Base-by-base conservation (phyloP, 2,888 invertebrate genomes). In the Tridacna gigas region DNA sequence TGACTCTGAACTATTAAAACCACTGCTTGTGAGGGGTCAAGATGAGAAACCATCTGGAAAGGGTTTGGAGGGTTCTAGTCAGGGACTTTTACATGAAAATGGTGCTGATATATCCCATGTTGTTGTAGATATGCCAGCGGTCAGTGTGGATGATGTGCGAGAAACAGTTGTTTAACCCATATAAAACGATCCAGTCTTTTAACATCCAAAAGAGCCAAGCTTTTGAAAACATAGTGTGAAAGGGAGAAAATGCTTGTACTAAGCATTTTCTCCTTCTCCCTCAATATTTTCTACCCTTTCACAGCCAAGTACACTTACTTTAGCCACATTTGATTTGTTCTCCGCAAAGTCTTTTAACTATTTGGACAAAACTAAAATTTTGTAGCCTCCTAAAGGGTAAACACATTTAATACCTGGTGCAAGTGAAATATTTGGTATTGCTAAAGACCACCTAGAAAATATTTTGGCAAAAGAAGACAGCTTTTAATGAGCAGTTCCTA, bases 101-200 rank as follows among this genome's bases (percentile, higher is more conserved):
- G 71, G 71, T 51, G 71, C 71, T 51, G 71, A 71, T 71, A 26
- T 47, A n/a, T 51, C 48, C n/a, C 71, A 71, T 25, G 69, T 69
- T 45, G 51, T 51, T 71, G 51, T 71, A 13, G 71, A 71, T 25
- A 71, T 71, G 71, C 71, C 71, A 26, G 26, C 47, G 22, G 71
- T 71, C 47, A 71, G 71, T 71, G 71, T 71, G 20, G 51, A 71
- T 26, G 26, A 71, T 71, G 51, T 71, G 22, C 48, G 71, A 51
- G 71, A 71, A 71, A 51, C 71, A 25, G 51, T 51, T 71, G 71
- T 71, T 13, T 71, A 71, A n/a, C 37, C 37, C 9, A 18, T n/a
- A 60, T 60, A 37, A 37, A 37, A 37, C 37, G 7, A 37, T 37
- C 37, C 37, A 37, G 2, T 37, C 7, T 37, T 37, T 37, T 7